Evolutionary conservation across 2,797 vertebrate genomes (phyloP).

Genomic region (Platalea minor): DNA sequence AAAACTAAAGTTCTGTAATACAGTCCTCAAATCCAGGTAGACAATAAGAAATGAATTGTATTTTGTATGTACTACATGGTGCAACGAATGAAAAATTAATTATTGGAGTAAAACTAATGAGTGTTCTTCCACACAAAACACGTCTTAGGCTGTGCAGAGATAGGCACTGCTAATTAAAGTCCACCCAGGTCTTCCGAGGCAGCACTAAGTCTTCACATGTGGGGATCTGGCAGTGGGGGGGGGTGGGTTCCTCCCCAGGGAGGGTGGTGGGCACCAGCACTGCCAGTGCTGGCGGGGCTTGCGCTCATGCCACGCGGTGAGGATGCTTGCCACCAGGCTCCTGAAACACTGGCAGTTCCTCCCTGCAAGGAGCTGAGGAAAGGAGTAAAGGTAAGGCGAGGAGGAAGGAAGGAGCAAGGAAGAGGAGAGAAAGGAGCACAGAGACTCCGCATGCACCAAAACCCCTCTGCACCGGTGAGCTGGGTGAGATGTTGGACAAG

Average conservation of each 20-base stretch:
- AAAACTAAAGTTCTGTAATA: neutral
- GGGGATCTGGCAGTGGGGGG: rapidly evolving
- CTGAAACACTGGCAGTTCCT: neutral
- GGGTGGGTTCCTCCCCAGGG: neutral
- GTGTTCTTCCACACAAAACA: neutral
- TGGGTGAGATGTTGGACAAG: too few species aligned
- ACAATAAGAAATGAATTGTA: neutral
- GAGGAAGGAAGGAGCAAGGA: neutral
- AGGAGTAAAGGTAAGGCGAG: neutral
- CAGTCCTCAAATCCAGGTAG: neutral
- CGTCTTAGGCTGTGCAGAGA: neutral
- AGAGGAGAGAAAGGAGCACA: neutral
- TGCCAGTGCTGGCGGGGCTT: rapidly evolving
- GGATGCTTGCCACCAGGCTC: neutral
- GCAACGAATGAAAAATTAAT: neutral
- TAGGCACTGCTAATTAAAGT: neutral
- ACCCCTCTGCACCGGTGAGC: rapidly evolving
- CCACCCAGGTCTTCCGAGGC: neutral
- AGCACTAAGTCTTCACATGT: neutral
- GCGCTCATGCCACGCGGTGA: rapidly evolving
- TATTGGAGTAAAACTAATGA: neutral
- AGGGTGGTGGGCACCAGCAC: too few species aligned
- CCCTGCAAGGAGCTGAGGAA: too few species aligned
- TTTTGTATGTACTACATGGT: neutral
- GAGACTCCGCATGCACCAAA: neutral